Evolutionary conservation across 2,797 vertebrate species (phyloP), one percentile per base, ranked within the genome.

Genomic region (Pitangus sulphuratus): DNA sequence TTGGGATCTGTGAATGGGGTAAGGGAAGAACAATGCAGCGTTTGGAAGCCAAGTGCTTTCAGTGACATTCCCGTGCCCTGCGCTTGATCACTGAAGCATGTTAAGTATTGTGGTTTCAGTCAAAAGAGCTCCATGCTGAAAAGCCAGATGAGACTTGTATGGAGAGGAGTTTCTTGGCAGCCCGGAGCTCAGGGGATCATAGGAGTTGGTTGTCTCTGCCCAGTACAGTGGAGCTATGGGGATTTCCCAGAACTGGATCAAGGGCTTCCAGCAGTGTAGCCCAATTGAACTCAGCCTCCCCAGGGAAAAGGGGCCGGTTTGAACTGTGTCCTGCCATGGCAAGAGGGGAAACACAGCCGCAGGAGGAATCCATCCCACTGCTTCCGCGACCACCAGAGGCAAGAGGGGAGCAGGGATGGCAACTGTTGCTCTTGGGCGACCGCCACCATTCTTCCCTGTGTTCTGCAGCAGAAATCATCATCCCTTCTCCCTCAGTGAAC

Each of bases 71-170:
- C 87, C 12, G 57, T 96, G 95, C 95, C 93, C 95, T 95, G 91
- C 0, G 82, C 94, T 97, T 97, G 96, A 96, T 97, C 96, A 86
- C 1, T 95, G 96, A 94, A 88, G 94, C 96, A 96, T 96, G 94
- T 45, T 48, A 88, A 95, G 82, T 62, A 71, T 93, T 96, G 96
- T 90, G 95, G 96, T 97, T 97, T 95, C 84, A 94, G 79, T 96
- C 95, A 95, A 96, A 97, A 93, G 91, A 94, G n/a, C 87, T 93
- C 91, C 96, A 94, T 95, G 95, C 96, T 95, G 95, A 94, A 97
- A 97, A 97, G 94, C 95, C 95, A 97, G 96, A 94, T 97, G 96
- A 95, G 94, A 88, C 96, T 97, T 91, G 95, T 66, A 88, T 90
- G 84, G 91, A 88, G 93, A 89, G 89, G 87, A 94, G 94, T 53